phyloP scores from a whole-genome alignment of 1,140 invertebrate species.

The Spodoptera litura region DNA sequence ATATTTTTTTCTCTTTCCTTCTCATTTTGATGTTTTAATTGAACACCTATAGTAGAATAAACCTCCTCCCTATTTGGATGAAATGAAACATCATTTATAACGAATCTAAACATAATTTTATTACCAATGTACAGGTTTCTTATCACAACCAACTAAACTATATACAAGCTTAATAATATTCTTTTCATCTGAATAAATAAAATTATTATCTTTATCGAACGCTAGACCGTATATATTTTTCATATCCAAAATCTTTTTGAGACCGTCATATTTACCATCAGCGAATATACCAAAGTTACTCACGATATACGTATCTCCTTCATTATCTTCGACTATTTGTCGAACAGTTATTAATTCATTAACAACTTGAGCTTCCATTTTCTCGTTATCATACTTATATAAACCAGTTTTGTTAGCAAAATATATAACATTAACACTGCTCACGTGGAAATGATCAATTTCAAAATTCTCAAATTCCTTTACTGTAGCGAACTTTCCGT shows the following conservation, averaged over 20 bases:
- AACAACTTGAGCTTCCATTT: conserved; percentile 48
- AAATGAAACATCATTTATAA: background rate
- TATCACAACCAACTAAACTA: conserved; percentile 59
- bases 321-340: conserved; percentile 67
- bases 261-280: conserved; percentile 48
- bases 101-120: conserved; percentile 3
- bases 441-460: conserved; percentile 68
- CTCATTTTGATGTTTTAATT: too few species aligned
- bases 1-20: too few species aligned
- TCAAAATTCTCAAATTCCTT: conserved; percentile 71
- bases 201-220: conserved; percentile 72
- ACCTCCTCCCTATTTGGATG: background rate
- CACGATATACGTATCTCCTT: conserved; percentile 64
- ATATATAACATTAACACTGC: conserved; percentile 60
- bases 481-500: conserved; percentile 66
- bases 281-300: conserved; percentile 66
- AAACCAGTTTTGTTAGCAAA: conserved; percentile 71
- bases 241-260: conserved; percentile 61
- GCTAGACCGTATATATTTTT: conserved; percentile 69
- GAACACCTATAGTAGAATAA: too few species aligned
- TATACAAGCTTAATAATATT: conserved; percentile 61
- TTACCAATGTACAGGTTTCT: conserved; percentile 52
- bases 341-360: conserved; percentile 63
- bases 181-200: conserved; percentile 67
- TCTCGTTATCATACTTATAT: conserved; percentile 64